Percentiles rank a stretch among this genome's conserved stretches.
Conservation (phyloP, 2,797 vertebrate genomes). For the Gymnopithys bicolor region DNA sequence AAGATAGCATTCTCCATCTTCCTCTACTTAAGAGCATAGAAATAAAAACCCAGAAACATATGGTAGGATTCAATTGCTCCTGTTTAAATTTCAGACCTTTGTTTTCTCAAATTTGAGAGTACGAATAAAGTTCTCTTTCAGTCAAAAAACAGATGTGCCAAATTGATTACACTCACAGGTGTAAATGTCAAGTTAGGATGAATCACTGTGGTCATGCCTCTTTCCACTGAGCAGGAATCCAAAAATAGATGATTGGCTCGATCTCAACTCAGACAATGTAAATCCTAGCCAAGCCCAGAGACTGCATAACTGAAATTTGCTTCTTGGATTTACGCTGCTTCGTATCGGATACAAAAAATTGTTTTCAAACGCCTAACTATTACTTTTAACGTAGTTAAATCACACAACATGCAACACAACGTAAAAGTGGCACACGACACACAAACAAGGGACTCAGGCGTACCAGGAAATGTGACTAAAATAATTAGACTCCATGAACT, state of each 20-base stretch:
- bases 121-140: not conserved
- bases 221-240: not conserved
- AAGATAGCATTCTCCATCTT: not conserved
- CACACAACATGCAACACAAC: not conserved
- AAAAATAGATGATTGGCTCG: not conserved
- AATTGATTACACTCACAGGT: not conserved
- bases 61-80: not conserved
- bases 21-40: not conserved
- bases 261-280: not conserved
- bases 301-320: not conserved
- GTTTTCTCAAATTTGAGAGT: not conserved
- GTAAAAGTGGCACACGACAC: not conserved
- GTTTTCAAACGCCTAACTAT: not conserved
- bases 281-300: not conserved
- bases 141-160: not conserved
- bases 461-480: not conserved
- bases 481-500: not conserved
- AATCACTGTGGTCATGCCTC: not conserved
- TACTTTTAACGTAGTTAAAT: not conserved
- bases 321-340: not conserved
- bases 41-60: not conserved
- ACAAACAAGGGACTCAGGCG: not conserved
- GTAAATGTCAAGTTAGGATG: not conserved
- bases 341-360: not conserved
- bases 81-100: not conserved